Conservation (phyloP, 2,888 invertebrate genomes). For the Meliscaeva auricollis region DNA sequence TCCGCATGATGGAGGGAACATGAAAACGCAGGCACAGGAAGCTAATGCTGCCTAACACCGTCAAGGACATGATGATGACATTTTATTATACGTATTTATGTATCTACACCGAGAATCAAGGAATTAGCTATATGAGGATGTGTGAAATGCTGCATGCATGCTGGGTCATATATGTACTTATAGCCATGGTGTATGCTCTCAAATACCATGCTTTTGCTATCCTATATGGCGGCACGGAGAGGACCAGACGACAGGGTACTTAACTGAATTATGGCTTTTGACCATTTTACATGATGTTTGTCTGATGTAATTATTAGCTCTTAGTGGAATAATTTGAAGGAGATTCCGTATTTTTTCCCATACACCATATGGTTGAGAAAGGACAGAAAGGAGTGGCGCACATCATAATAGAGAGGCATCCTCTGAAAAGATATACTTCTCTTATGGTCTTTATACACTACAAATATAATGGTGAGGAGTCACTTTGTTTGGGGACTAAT, state of each 20-base stretch:
- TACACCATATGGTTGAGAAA: slow-evolving; percentile 16
- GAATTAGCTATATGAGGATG: slow-evolving; percentile 24
- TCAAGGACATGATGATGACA: slow-evolving; percentile 75
- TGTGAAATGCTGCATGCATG: slow-evolving; percentile 18
- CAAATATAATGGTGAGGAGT: too few relatives aligned
- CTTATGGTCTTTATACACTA: too few relatives aligned
- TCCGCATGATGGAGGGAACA: slow-evolving; percentile 20
- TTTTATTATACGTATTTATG: slow-evolving; percentile 42
- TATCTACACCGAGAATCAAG: slow-evolving; percentile 30
- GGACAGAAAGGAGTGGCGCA: not conserved
- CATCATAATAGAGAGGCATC: not conserved
- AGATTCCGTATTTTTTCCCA: slow-evolving; percentile 38
- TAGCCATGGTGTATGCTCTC: not conserved
- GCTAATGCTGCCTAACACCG: slow-evolving; percentile 71
- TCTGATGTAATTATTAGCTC: slow-evolving; percentile 77
- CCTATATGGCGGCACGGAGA: slow-evolving; percentile 5
- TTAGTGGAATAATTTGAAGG: slow-evolving; percentile 69
- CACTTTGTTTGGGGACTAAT: slow-evolving; percentile 23
- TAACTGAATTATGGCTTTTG: slow-evolving; percentile 78
- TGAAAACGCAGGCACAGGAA: slow-evolving; percentile 52
- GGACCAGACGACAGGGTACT: slow-evolving; percentile 63
- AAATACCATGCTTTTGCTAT: not conserved
- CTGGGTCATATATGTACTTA: not conserved
- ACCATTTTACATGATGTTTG: slow-evolving; percentile 77
- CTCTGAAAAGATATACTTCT: slow-evolving; percentile 14